phyloP scores from a whole-genome alignment of 2,113 vertebrate species.

The Vulpes vulpes region DNA sequence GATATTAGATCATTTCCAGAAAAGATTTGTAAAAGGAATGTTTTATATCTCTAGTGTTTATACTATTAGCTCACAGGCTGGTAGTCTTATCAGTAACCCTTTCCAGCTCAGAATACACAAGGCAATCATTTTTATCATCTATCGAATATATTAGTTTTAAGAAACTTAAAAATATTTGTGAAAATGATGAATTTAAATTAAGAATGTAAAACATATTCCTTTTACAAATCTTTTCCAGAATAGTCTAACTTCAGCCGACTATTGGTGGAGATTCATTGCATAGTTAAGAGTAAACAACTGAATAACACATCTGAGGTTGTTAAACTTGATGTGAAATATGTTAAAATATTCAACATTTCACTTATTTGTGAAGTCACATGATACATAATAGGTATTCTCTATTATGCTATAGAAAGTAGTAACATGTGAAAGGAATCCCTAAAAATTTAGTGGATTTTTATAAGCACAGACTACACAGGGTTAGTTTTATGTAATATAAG shows the following conservation, averaged over 20 bases:
- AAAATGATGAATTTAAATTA: constrained; percentile 5
- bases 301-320: not conserved
- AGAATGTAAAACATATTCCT: not conserved
- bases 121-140: not conserved
- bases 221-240: not conserved
- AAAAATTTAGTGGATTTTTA: not conserved
- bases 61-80: not conserved
- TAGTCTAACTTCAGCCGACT: not conserved
- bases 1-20: not conserved
- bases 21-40: not conserved
- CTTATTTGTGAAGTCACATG: not conserved
- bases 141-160: not conserved
- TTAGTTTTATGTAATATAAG: not conserved
- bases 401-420: not conserved
- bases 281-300: not conserved
- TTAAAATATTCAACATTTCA: not conserved
- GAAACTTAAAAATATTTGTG: not conserved
- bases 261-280: not conserved
- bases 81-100: not conserved
- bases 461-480: not conserved
- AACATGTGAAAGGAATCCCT: not conserved
- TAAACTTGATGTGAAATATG: not conserved
- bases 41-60: not conserved
- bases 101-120: not conserved
- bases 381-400: too few species aligned